These are phyloP conservation scores for Leptinotarsa defecta DNA, from an alignment of 1,140 invertebrate species.

Conservation along the genomic window DNA sequence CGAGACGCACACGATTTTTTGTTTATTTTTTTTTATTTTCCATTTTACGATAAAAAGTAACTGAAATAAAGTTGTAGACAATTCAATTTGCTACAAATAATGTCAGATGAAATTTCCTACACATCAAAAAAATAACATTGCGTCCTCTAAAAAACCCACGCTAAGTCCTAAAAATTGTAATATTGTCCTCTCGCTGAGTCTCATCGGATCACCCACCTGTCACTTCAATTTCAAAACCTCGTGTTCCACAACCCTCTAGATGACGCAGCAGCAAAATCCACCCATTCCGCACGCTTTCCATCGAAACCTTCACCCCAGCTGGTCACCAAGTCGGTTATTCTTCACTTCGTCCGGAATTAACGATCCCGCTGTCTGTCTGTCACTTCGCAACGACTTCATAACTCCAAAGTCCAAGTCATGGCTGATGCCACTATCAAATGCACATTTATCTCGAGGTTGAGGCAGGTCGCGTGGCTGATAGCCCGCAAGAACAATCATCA, in stretches of 20 bases:
- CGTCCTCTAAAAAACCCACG: too few relatives aligned
- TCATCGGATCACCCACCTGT: too few relatives aligned
- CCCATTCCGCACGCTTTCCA: background rate
- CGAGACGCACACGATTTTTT: too few relatives aligned
- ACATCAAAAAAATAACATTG: too few relatives aligned
- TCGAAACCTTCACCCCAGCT: background rate
- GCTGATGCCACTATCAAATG: conserved; percentile 3
- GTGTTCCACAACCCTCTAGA: background rate
- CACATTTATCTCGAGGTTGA: conserved; percentile 2
- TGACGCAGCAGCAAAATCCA: background rate
- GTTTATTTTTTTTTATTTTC: too few relatives aligned
- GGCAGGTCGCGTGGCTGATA: background rate
- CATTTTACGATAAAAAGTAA: too few relatives aligned
- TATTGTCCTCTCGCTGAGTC: too few relatives aligned
- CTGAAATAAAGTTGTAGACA: too few relatives aligned
- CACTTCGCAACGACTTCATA: background rate
- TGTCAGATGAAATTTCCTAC: too few relatives aligned
- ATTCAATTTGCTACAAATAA: too few relatives aligned
- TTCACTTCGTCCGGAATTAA: background rate
- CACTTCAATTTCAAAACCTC: too few relatives aligned
- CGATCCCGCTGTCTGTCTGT: background rate
- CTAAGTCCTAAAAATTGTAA: too few relatives aligned
- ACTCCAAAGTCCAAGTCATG: conserved; percentile 5
- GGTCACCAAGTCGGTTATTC: background rate
- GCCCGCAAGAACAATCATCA: conserved; percentile 7